Evolutionary conservation across 2,797 vertebrate genomes (phyloP).

Genomic region (Otus scops): DNA sequence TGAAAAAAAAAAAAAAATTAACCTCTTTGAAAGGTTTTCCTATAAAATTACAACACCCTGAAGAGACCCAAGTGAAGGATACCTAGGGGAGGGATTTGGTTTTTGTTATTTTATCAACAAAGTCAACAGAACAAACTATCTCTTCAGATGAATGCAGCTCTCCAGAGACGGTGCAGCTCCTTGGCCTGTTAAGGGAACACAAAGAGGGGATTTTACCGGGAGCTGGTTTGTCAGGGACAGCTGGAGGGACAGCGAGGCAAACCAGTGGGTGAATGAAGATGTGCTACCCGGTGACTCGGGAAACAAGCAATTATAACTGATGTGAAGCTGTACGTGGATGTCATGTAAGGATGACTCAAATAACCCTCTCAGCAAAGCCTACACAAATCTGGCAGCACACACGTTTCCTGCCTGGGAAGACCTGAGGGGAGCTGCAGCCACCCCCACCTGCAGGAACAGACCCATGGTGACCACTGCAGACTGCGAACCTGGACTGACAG

Average conservation of each 20-base stretch:
- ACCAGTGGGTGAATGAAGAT: not conserved
- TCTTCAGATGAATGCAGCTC: not conserved
- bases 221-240: not conserved
- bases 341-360: not conserved
- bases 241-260: not conserved
- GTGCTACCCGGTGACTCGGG: not conserved
- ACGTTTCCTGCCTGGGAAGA: not conserved
- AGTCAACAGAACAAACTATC: not conserved
- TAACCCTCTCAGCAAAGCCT: not conserved
- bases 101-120: not conserved
- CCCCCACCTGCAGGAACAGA: not conserved
- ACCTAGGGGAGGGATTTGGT: accelerated
- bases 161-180: not conserved
- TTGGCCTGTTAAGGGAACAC: not conserved
- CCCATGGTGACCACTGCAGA: not conserved
- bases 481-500: not conserved
- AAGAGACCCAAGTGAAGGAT: not conserved
- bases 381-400: not conserved
- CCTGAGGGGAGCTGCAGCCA: not conserved
- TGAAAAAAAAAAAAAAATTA: not conserved
- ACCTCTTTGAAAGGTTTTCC: not conserved
- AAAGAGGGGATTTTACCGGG: not conserved
- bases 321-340: not conserved
- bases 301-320: not conserved
- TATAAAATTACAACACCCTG: not conserved